Evolutionary conservation across 2,113 vertebrate species (phyloP).

Genomic region (Opisthocomus hoazin): DNA sequence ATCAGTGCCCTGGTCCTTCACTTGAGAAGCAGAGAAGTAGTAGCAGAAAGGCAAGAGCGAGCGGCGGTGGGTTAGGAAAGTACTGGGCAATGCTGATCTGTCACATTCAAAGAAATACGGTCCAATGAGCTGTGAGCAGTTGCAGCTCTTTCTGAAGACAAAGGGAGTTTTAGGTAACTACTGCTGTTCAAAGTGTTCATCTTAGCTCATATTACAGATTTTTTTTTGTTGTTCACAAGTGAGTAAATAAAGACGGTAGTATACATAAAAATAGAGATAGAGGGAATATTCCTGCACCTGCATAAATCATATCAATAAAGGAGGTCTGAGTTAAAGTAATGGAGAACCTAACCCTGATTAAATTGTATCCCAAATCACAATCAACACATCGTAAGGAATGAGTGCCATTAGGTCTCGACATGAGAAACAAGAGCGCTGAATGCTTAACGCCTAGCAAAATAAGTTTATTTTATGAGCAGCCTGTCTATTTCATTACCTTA

Average conservation of each 20-base stretch:
- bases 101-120: neutral
- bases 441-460: neutral
- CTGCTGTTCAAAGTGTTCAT: neutral
- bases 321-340: conserved; percentile 4
- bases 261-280: neutral
- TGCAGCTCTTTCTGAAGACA: neutral
- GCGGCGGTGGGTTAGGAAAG: neutral
- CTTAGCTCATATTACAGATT: neutral
- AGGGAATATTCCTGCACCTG: neutral
- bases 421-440: neutral
- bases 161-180: neutral
- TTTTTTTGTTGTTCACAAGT: neutral
- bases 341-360: conserved; percentile 22
- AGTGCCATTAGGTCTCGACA: neutral
- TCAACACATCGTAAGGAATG: neutral
- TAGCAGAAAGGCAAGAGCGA: neutral
- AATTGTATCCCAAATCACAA: neutral
- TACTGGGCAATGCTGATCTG: neutral
- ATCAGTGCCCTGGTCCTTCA: neutral
- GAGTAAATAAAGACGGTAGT: neutral
- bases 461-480: neutral
- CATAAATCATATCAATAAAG: neutral
- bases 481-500: neutral
- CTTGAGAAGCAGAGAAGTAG: neutral
- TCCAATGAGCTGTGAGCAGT: neutral